Evolutionary conservation across 2,888 invertebrate genomes (phyloP).

Genomic region (Acronicta psi): DNA sequence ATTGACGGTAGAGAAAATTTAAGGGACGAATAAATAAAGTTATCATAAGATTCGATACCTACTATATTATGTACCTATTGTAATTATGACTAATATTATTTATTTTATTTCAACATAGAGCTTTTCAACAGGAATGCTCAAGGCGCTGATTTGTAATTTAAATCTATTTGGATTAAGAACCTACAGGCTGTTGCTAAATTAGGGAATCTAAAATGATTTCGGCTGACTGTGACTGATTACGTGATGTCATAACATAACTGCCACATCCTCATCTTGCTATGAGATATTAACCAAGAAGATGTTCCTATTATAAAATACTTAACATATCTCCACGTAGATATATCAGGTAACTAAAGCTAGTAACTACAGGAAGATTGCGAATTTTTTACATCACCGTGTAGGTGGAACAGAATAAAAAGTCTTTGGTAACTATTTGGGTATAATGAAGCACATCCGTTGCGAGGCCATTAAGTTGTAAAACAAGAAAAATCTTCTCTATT

Average conservation of each 20-base stretch:
- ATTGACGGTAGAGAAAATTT: too few relatives aligned
- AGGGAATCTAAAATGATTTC: slow-evolving; percentile 7
- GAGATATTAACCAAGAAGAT: slow-evolving; percentile 22
- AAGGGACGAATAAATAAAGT: too few relatives aligned
- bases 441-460: slow-evolving; percentile 61
- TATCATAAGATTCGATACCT: too few relatives aligned
- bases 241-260: slow-evolving; percentile 34
- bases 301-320: slow-evolving; percentile 44
- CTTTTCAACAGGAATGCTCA: too few relatives aligned
- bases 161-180: background rate
- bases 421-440: slow-evolving; percentile 57
- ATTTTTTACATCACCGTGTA: slow-evolving; percentile 37
- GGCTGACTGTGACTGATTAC: slow-evolving; percentile 15
- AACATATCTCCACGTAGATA: slow-evolving; percentile 35
- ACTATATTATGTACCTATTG: too few relatives aligned
- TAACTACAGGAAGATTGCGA: slow-evolving; percentile 28
- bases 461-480: slow-evolving; percentile 58
- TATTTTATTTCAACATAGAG: background rate
- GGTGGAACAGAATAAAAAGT: slow-evolving; percentile 47
- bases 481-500: slow-evolving; percentile 57
- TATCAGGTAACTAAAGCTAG: slow-evolving; percentile 21
- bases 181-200: slow-evolving; percentile 12
- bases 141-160: too few relatives aligned
- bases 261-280: slow-evolving; percentile 37
- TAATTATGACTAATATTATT: background rate